Evolutionary conservation across 2,888 invertebrate genomes (phyloP).

Genomic region (Mimumesa dahlbomi): DNA sequence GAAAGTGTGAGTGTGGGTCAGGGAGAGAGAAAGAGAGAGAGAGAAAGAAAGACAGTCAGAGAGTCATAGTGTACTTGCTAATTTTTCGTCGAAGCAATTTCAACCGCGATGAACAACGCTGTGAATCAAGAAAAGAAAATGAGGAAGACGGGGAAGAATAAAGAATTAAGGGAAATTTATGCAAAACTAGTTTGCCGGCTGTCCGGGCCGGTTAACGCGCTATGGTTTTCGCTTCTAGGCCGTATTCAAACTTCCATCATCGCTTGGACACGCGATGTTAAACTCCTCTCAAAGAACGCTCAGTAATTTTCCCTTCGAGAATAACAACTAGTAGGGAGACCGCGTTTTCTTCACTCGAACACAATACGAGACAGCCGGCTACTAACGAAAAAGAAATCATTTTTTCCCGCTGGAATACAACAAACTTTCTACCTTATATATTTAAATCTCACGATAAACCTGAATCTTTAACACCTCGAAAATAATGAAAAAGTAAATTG

Average conservation of each 20-base stretch:
- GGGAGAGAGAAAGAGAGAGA: too few relatives aligned
- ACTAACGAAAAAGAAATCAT: too few relatives aligned
- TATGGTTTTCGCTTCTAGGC: constrained; percentile 6
- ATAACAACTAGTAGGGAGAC: too few relatives aligned
- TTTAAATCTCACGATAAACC: too few relatives aligned
- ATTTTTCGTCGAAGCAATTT: constrained; percentile 25
- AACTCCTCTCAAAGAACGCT: constrained; percentile 26
- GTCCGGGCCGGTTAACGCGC: constrained; percentile 11
- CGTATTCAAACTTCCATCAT: constrained; percentile 13
- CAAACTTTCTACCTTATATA: too few relatives aligned
- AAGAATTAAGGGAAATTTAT: constrained; percentile 41
- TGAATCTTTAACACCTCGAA: too few relatives aligned
- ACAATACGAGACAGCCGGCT: too few relatives aligned
- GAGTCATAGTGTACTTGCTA: neutral
- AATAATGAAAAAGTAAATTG: too few relatives aligned
- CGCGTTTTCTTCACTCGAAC: too few relatives aligned
- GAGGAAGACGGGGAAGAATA: constrained; percentile 4
- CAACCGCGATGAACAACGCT: constrained; percentile 1
- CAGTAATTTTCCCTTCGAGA: constrained; percentile 13
- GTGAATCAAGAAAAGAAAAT: constrained; percentile 9
- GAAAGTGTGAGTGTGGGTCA: too few relatives aligned
- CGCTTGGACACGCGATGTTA: constrained; percentile 18
- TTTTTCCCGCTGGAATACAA: too few relatives aligned
- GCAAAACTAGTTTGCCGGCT: constrained; percentile 29
- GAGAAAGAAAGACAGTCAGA: too few relatives aligned